Percentiles rank a stretch among this genome's conserved stretches.
Conservation (phyloP, 2,797 vertebrate species). For the Orestias chungarensis region DNA sequence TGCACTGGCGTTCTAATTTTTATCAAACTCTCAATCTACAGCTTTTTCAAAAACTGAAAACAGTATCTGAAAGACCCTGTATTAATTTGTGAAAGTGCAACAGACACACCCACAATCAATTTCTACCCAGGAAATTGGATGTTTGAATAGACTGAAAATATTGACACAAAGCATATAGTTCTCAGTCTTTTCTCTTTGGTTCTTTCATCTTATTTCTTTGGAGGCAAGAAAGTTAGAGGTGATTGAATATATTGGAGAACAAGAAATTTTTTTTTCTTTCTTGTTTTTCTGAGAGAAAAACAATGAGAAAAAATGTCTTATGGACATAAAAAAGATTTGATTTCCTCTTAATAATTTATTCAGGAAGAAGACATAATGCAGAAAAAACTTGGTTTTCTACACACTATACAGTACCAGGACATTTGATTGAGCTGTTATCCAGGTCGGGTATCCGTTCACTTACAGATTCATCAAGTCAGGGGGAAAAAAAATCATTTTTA, state of each 20-base stretch:
- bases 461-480: too few relatives aligned
- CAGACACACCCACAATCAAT: conserved; percentile 5
- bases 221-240: conserved; percentile 16
- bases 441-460: too few relatives aligned
- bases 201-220: conserved; percentile 32
- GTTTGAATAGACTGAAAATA: conserved; percentile 56
- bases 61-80: conserved; percentile 6
- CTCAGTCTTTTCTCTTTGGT: conserved; percentile 21
- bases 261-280: neutral
- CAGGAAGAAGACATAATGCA: neutral
- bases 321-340: neutral
- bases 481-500: neutral
- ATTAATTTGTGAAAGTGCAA: conserved; percentile 1
- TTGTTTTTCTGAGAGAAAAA: too few relatives aligned
- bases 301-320: too few relatives aligned
- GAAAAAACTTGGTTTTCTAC: neutral
- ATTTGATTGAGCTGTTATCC: neutral
- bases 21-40: neutral
- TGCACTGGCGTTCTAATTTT: neutral
- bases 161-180: conserved; percentile 45
- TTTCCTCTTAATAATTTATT: neutral
- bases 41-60: neutral
- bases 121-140: conserved; percentile 42
- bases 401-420: neutral
- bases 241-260: neutral